These are phyloP conservation scores for Amblyraja radiata DNA, from an alignment of 2,797 vertebrate species.

Conservation along the genomic window DNA sequence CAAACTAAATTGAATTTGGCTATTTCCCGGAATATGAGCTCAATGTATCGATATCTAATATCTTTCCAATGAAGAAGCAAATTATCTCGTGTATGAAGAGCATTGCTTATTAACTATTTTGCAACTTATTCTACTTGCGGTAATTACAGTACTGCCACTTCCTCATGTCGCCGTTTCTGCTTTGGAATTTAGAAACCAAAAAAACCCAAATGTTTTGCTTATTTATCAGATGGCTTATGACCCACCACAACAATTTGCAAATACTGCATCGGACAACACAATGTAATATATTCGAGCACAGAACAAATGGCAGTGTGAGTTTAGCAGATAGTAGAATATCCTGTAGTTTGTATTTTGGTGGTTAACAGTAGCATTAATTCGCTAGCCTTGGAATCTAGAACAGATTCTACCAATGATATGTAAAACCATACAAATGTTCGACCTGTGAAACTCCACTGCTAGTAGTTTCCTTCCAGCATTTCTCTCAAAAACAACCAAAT, in stretches of 20 bases:
- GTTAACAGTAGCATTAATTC: background rate
- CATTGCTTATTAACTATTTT: background rate
- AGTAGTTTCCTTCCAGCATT: background rate
- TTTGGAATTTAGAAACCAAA: background rate
- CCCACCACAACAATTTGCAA: background rate
- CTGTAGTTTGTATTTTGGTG: background rate
- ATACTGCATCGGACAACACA: background rate
- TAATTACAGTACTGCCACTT: background rate
- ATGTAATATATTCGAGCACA: background rate
- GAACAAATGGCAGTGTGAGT: background rate
- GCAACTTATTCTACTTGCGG: background rate
- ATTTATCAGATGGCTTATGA: background rate
- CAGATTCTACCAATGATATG: background rate
- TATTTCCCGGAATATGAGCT: background rate
- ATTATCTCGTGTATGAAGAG: background rate
- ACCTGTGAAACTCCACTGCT: background rate
- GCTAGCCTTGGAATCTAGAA: too few species aligned
- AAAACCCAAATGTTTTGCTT: background rate
- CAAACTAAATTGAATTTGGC: conserved; percentile 2
- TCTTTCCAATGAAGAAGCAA: background rate
- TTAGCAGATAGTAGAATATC: background rate
- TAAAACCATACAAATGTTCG: background rate
- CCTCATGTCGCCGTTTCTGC: background rate
- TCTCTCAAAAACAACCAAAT: background rate
- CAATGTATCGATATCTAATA: background rate